Base-by-base conservation (phyloP, 2,888 invertebrate genomes). In the Cheiracanthium punctorium region DNA sequence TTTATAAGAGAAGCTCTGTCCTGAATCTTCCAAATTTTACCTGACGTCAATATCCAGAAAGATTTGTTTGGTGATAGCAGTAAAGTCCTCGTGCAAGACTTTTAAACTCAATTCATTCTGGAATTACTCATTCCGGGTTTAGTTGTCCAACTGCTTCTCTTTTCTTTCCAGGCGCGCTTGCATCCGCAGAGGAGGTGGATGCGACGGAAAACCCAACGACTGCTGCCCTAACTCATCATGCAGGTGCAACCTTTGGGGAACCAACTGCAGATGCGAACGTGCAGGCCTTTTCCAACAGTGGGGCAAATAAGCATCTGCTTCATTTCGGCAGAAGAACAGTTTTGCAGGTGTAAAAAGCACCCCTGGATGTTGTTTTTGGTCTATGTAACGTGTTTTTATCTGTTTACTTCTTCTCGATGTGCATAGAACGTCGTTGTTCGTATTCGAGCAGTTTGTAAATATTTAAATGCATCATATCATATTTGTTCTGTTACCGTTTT, bases 211-310 rank as follows among this genome's bases (percentile, higher is more conserved):
- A 88, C 95, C 95, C 14, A 95, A 95, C 88, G 96, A 96, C 92
- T 96, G 96, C 93, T 96, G 96, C 93, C 95, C 95, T 93, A 95
- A 95, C 90, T 95, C 95, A 89, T 95, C 96, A 89, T 96, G 96
- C 92, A 94, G 96, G 88, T 96, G 96, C 94, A 96, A 96, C 92
- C 93, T 96, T 79, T 96, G 96, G 96, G 96, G 96, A 88, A 95
- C 95, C 91, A 96, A 96, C 93, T 96, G 96, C 92, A 94, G 95
- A 91, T 96, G 96, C 92, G 96, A 96, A 92, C 94, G 96, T 90
- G 95, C 95, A 94, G 96, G 96, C 88, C 94, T 96, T 91, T 96
- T 96, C 94, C 96, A 96, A 69, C 87, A 82, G 65, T 87, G 87
- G 87, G 87, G 87, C 12, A 86, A 86, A 86, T 86, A 86, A 75